Conservation (phyloP, 2,113 vertebrate species). For the Anhinga anhinga region DNA sequence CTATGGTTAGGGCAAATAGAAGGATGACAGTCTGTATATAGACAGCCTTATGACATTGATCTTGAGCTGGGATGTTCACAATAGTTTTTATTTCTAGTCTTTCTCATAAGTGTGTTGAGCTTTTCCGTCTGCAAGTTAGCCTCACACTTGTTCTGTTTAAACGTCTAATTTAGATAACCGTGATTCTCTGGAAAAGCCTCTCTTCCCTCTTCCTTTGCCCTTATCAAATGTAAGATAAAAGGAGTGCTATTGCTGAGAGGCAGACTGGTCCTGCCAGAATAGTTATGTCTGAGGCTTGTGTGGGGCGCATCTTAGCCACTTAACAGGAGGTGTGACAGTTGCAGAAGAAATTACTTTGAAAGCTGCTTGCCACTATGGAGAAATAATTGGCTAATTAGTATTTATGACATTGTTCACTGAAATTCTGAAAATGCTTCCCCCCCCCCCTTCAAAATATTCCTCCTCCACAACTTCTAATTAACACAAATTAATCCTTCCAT, state of each 20-base stretch:
- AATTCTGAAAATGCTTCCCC: slow-evolving; percentile 14
- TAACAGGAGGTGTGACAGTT: slow-evolving; percentile 40
- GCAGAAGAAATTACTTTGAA: slow-evolving; percentile 8
- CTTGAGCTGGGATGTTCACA: neutral
- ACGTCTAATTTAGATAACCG: neutral
- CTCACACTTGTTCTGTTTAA: neutral
- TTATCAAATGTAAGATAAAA: neutral
- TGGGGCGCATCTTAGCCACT: neutral
- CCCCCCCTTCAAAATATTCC: slow-evolving; percentile 30
- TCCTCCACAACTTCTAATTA: slow-evolving; percentile 48
- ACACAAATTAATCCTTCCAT: slow-evolving; percentile 47
- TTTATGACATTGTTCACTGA: slow-evolving; percentile 49
- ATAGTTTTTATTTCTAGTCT: neutral
- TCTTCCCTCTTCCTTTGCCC: neutral
- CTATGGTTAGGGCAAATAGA: neutral
- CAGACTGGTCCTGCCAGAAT: neutral
- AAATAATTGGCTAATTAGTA: slow-evolving; percentile 56
- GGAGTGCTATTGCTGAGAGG: neutral
- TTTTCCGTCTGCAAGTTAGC: neutral
- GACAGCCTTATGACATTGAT: neutral
- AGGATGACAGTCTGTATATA: neutral
- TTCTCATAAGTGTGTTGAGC: neutral
- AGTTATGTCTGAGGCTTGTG: neutral
- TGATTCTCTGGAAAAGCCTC: neutral
- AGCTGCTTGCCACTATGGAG: neutral